A percentile compares a stretch with the other conserved stretches of the same genome.
phyloP scores from a whole-genome alignment of 2,888 invertebrate species.

The Cryptophagus acutangulus region DNA sequence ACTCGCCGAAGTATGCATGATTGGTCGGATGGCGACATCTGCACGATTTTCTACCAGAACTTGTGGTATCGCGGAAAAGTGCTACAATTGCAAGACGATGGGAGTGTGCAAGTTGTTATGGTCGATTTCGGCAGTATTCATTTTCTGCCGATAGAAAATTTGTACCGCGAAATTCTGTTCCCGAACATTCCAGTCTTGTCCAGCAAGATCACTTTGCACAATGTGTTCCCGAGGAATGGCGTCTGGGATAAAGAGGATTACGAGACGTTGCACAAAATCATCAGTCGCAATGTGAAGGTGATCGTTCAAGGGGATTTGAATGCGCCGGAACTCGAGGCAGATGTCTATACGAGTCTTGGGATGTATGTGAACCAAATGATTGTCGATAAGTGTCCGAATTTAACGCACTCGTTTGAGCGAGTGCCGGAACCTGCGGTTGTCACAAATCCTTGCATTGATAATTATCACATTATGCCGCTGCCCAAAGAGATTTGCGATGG shows the following conservation, averaged over 20 bases:
- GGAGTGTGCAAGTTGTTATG: slow-evolving; percentile 57
- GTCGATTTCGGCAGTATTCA: slow-evolving; percentile 83
- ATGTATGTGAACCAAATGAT: slow-evolving; percentile 48
- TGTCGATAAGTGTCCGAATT: slow-evolving; percentile 36
- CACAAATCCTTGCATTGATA: too few species aligned
- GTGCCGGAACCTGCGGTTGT: too few species aligned
- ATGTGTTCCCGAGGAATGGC: slow-evolving; percentile 50
- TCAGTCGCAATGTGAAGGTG: slow-evolving; percentile 48
- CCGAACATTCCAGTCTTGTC: slow-evolving; percentile 64
- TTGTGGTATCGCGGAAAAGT: slow-evolving; percentile 69
- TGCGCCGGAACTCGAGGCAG: slow-evolving; percentile 32
- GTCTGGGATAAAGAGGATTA: slow-evolving; percentile 54
- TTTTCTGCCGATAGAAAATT: slow-evolving; percentile 51
- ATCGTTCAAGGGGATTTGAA: slow-evolving; percentile 38
- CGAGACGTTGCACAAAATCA: slow-evolving; percentile 56
- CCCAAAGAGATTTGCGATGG: neutral
- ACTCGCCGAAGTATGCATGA: slow-evolving; percentile 13
- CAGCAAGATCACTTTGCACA: slow-evolving; percentile 55
- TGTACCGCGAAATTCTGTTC: slow-evolving; percentile 60
- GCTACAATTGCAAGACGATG: slow-evolving; percentile 34
- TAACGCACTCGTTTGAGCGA: too few species aligned
- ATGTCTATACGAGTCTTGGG: slow-evolving; percentile 19
- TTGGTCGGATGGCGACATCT: slow-evolving; percentile 63
- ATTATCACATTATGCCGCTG: neutral
- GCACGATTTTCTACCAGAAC: slow-evolving; percentile 64